These are phyloP conservation scores for Mus musculus DNA, from an alignment of 2,113 vertebrate genomes.

Conservation along the genomic window DNA sequence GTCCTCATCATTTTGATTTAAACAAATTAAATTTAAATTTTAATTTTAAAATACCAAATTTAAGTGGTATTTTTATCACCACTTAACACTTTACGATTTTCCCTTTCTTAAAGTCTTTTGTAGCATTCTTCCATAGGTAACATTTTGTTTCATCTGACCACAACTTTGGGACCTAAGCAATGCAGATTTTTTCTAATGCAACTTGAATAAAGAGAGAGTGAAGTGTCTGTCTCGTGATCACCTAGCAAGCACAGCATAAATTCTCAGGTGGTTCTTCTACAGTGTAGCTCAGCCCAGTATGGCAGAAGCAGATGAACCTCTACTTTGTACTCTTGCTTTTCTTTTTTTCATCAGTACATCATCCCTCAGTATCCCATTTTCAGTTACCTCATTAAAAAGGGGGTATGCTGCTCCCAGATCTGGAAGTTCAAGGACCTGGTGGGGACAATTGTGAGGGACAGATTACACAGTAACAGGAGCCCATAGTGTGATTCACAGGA, in stretches of 20 bases:
- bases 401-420: neutral
- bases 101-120: neutral
- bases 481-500: neutral
- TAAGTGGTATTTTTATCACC: neutral
- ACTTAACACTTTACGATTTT: neutral
- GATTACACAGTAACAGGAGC: neutral
- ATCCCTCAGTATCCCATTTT: neutral
- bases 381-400: neutral
- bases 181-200: constrained; percentile 10
- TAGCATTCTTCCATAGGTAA: neutral
- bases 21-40: no score
- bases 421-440: neutral
- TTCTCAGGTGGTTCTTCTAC: neutral
- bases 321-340: neutral
- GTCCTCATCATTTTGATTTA: neutral
- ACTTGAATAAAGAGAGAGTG: neutral
- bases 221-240: neutral
- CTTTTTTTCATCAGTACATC: neutral
- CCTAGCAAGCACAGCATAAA: neutral
- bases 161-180: neutral
- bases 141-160: constrained; percentile 11
- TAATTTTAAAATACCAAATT: no score
- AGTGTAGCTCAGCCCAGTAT: neutral
- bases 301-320: neutral
- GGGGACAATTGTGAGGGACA: neutral